These are phyloP conservation scores for Miopithecus talapoin DNA, from an alignment of 2,797 vertebrate species.

Conservation along the genomic window DNA sequence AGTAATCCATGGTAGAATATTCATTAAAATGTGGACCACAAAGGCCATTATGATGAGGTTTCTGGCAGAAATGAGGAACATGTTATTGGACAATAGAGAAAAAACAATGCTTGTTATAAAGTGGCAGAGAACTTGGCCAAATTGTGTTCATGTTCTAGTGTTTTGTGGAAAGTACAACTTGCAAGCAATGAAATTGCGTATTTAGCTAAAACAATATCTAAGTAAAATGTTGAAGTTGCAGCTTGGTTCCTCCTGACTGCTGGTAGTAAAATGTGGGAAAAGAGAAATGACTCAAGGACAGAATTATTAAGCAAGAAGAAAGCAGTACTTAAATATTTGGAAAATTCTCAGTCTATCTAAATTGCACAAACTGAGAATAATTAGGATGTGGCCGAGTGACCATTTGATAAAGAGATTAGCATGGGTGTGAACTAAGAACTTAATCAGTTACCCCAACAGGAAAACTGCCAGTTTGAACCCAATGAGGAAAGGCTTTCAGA, in stretches of 20 bases:
- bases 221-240: not conserved
- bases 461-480: not conserved
- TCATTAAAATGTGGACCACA: not conserved
- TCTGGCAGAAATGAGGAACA: not conserved
- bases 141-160: not conserved
- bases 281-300: not conserved
- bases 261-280: not conserved
- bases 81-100: not conserved
- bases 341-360: not conserved
- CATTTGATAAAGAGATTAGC: not conserved
- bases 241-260: not conserved
- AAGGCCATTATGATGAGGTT: not conserved
- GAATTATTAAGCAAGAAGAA: not conserved
- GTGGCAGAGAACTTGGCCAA: not conserved
- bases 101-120: not conserved
- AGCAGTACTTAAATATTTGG: not conserved
- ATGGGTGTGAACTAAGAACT: not conserved
- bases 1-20: not conserved
- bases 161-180: not conserved
- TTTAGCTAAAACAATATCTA: not conserved
- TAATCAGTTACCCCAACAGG: not conserved
- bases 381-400: not conserved
- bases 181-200: not conserved
- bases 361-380: not conserved
- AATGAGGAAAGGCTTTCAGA: not conserved